These are phyloP conservation scores for Anagyrus pseudococci DNA, from an alignment of 2,888 invertebrate species.

Conservation along the genomic window DNA sequence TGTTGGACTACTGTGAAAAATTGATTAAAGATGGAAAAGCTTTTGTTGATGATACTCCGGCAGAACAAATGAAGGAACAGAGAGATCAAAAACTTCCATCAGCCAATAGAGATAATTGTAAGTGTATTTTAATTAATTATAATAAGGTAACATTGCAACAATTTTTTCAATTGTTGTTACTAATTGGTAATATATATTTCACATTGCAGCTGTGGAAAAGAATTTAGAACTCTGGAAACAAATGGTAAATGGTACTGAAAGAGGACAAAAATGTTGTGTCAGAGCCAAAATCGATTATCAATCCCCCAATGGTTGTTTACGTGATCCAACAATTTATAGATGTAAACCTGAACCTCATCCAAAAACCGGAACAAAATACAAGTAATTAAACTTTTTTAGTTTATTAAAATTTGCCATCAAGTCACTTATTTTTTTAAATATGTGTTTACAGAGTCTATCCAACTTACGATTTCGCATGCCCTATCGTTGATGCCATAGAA, in stretches of 20 bases:
- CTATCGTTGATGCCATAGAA: constrained; percentile 97
- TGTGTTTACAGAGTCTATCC: constrained; percentile 87
- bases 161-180: neutral
- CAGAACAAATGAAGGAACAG: constrained; percentile 93
- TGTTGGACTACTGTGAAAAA: constrained; percentile 87
- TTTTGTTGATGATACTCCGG: constrained; percentile 95
- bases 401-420: constrained; percentile 1
- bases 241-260: constrained; percentile 84
- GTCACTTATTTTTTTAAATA: neutral
- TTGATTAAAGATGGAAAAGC: constrained; percentile 89
- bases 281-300: constrained; percentile 98
- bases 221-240: constrained; percentile 92
- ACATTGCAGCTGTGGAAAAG: constrained; percentile 74
- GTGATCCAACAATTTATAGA: constrained; percentile 98
- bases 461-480: constrained; percentile 99
- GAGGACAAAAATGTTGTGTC: constrained; percentile 90
- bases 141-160: neutral
- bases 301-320: constrained; percentile 93
- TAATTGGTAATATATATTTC: neutral
- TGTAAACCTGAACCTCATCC: constrained; percentile 97
- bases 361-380: constrained; percentile 91
- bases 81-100: constrained; percentile 89
- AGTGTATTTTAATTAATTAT: constrained; percentile 50
- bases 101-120: constrained; percentile 83
- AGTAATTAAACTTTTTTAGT: constrained; percentile 67